Percentiles rank a stretch among this genome's conserved stretches.
These are phyloP conservation scores for Colius striatus DNA, from an alignment of 2,113 vertebrate genomes.

Conservation along the genomic window DNA sequence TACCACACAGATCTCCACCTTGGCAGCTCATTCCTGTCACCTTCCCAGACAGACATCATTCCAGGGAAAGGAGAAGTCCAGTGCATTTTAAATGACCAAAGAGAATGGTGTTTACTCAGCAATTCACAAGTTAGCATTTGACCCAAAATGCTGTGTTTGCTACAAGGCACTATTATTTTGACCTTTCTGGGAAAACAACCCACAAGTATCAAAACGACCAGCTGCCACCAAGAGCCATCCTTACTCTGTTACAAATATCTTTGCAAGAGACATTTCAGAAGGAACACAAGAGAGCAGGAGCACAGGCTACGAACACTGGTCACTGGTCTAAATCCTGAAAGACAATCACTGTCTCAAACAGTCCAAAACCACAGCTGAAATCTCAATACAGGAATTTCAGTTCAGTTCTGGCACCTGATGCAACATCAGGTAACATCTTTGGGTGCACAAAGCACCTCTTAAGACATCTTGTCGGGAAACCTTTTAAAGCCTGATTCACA, in stretches of 20 bases:
- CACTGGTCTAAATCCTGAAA: slow-evolving; percentile 8
- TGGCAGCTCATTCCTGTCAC: not conserved
- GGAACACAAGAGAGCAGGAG: not conserved
- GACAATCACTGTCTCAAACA: not conserved
- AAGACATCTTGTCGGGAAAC: not conserved
- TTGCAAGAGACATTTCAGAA: not conserved
- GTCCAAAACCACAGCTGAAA: not conserved
- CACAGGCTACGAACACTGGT: not conserved
- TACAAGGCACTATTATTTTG: not conserved
- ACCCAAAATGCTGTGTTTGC: not conserved
- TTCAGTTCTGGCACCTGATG: slow-evolving; percentile 38
- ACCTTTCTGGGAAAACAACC: not conserved
- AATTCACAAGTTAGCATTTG: not conserved
- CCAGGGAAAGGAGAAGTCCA: not conserved
- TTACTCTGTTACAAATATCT: not conserved
- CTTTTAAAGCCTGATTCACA: not conserved
- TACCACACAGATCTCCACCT: not conserved
- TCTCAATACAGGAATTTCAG: not conserved
- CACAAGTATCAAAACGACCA: not conserved
- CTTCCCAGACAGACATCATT: not conserved
- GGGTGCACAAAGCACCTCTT: not conserved
- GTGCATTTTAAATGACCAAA: not conserved
- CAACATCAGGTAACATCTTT: slow-evolving; percentile 18
- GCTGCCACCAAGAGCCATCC: not conserved
- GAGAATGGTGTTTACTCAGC: not conserved